Evolutionary conservation across 2,113 vertebrate genomes (phyloP).

Genomic region (Brienomyrus longianalis): DNA sequence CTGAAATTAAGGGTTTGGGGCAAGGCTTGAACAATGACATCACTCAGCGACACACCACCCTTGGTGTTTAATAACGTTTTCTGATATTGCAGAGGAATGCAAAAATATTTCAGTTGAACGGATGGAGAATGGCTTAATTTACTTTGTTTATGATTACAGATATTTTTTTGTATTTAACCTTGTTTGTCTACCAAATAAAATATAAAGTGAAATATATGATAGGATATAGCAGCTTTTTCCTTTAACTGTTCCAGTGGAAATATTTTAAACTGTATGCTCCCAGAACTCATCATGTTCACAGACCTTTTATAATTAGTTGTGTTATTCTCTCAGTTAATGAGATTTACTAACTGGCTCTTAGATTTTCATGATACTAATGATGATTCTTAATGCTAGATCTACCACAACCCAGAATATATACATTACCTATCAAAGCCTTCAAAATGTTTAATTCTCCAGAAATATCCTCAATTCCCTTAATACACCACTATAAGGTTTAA

Average conservation of each 20-base stretch:
- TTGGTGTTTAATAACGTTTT: neutral
- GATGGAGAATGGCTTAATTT: neutral
- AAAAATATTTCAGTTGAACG: neutral
- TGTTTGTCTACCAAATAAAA: neutral
- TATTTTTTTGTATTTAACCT: neutral
- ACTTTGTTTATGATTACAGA: neutral
- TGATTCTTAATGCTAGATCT: conserved; percentile 44
- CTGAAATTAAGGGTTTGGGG: neutral
- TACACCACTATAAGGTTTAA: conserved; percentile 36
- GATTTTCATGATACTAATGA: conserved; percentile 41
- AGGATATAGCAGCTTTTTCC: neutral
- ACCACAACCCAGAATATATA: conserved; percentile 16
- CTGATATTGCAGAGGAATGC: neutral
- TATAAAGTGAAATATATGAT: neutral
- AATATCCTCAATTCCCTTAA: conserved; percentile 41
- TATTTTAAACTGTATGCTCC: neutral
- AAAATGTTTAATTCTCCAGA: conserved; percentile 37
- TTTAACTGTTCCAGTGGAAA: neutral
- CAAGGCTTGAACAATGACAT: neutral
- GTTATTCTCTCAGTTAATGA: conserved; percentile 60
- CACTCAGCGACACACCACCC: neutral
- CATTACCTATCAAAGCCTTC: conserved; percentile 33
- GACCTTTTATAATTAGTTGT: conserved; percentile 52
- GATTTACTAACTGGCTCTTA: conserved; percentile 61
- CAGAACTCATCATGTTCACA: neutral